phyloP scores from a whole-genome alignment of 2,888 invertebrate species.

The Tetheella fluctuosa region DNA sequence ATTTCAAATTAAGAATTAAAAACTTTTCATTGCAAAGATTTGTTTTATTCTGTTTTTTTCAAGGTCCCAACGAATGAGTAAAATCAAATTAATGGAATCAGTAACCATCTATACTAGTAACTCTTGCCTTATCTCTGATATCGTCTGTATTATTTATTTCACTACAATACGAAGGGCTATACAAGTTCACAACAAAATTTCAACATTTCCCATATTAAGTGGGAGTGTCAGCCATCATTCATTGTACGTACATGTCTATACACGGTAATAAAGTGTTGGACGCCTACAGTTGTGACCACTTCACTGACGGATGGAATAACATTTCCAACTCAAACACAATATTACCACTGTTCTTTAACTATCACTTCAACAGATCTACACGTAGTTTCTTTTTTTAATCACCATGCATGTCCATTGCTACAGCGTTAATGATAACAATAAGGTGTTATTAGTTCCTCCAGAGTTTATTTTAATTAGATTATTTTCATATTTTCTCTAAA shows the following conservation, averaged over 20 bases:
- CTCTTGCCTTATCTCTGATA: no score
- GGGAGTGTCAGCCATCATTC: constrained; percentile 60
- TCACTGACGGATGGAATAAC: constrained; percentile 34
- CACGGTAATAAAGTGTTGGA: constrained; percentile 47
- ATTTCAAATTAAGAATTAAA: no score
- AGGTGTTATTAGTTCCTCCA: constrained; percentile 57
- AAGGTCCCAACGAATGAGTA: no score
- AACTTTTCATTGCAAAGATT: no score
- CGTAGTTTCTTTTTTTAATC: constrained; percentile 22
- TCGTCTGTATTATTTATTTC: background rate
- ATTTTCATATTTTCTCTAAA: constrained; percentile 64
- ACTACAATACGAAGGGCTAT: constrained; percentile 6
- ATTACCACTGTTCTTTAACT: constrained; percentile 37
- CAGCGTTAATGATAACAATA: constrained; percentile 63
- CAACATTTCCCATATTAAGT: constrained; percentile 45
- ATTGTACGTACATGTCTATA: constrained; percentile 41
- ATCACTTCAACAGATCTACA: constrained; percentile 24
- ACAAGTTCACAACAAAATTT: constrained; percentile 33
- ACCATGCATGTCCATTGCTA: constrained; percentile 11
- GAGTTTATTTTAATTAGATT: constrained; percentile 62
- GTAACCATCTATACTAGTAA: no score
- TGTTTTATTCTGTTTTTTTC: no score
- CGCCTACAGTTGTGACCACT: constrained; percentile 47
- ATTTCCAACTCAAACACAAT: constrained; percentile 30
- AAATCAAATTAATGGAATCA: no score